phyloP scores from a whole-genome alignment of 2,888 invertebrate species.

The Helleia helle region DNA sequence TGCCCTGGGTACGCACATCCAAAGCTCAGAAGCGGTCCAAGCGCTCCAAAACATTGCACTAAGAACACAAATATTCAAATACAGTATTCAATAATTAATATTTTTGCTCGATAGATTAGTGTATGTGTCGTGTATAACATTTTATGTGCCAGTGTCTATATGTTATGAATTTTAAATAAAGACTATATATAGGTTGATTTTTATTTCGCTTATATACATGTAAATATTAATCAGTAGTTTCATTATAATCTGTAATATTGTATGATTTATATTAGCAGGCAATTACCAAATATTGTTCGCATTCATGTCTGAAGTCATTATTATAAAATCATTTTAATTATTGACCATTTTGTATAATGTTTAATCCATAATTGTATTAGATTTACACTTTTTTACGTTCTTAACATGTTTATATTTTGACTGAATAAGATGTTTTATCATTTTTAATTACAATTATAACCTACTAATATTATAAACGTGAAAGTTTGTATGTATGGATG shows the following conservation, averaged over 20 bases:
- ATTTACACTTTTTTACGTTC: no score
- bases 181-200: no score
- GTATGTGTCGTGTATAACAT: neutral
- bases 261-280: neutral
- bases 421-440: no score
- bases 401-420: no score
- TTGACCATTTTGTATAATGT: no score
- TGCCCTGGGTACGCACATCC: conserved; percentile 55
- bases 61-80: conserved; percentile 14
- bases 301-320: conserved; percentile 4
- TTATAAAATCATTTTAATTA: no score
- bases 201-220: conserved; percentile 3
- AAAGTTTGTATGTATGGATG: no score
- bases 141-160: neutral
- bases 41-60: conserved; percentile 54
- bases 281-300: conserved; percentile 6
- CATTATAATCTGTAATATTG: neutral
- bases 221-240: neutral
- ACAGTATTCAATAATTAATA: conserved; percentile 2
- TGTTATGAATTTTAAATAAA: neutral
- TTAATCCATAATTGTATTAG: no score
- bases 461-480: no score
- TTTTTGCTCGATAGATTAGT: neutral
- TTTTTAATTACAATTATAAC: no score
- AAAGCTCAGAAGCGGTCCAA: conserved; percentile 54